Base-by-base conservation (phyloP, 2,113 vertebrate genomes). In the Taxidea taxus region DNA sequence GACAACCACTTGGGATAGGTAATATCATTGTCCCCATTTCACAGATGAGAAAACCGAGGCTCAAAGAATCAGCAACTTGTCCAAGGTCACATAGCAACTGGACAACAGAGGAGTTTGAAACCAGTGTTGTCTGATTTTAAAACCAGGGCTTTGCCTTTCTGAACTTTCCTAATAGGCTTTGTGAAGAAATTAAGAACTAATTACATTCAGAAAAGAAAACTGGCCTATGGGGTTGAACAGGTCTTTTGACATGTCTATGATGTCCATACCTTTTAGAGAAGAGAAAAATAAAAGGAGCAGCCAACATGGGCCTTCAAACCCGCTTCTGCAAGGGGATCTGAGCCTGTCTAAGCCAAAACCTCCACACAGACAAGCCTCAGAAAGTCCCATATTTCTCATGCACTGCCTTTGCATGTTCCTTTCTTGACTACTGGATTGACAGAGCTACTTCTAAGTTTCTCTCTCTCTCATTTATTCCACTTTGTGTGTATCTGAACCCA, bases 201-300 rank as follows among this genome's bases (percentile, higher is more conserved):
- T 49, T 42, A 77, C 56, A 72, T 62, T 96, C 49, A 93, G 87
- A 89, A 94, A 84, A 88, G 58, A 86, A 92, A 87, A 54, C n/a
- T 47, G 31, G 56, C 34, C 90, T 44, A 87, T 29, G 87, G 75
- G 92, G 68, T 11, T 86, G n/a, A 90, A 12, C 29, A 90, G 34
- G 20, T 37, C n/a, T 82, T 94, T 54, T 12, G 29, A 72, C 21
- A 72, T 37, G 25, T 15, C 23, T 21, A 37, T 39, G 62, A 77
- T 15, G 31, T 29, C 51, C 18, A 47, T 1, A 49, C 4, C 64
- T 78, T 87, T 90, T 42, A 93, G 58, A 62, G 70, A 75, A 80
- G 64, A 90, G 54, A 56, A 80, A 88, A 47, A n/a, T 44, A 66
- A 93, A 90, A 7, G 7, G 2, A 77, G 34, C 58, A 86, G 39